A percentile compares a stretch with the other conserved stretches of the same genome.
These are phyloP conservation scores for Lutjanus erythropterus DNA, from an alignment of 2,113 vertebrate species.

Conservation along the genomic window DNA sequence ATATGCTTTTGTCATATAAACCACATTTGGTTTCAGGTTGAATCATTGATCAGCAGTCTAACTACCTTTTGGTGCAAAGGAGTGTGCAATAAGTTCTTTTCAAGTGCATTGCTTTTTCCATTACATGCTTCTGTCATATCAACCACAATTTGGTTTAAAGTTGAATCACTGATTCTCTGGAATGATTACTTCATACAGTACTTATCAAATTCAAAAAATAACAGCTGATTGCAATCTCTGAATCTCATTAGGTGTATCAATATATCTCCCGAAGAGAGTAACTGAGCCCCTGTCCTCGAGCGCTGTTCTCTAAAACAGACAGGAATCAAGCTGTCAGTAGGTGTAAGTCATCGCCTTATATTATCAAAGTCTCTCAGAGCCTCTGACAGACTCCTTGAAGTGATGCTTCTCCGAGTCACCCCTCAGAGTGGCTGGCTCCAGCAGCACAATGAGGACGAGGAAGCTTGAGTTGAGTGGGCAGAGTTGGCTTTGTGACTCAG, in stretches of 20 bases:
- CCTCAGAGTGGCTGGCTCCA: background rate
- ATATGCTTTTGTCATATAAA: background rate
- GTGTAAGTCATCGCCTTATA: background rate
- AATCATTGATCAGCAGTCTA: background rate
- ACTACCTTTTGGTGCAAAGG: background rate
- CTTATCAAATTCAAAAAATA: constrained; percentile 4
- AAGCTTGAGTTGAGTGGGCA: background rate
- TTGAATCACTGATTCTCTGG: background rate
- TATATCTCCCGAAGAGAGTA: background rate
- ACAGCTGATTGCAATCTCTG: background rate
- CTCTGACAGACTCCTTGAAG: constrained; percentile 23
- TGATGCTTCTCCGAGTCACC: background rate
- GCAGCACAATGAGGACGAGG: background rate
- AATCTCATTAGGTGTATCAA: background rate
- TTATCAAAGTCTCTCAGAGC: constrained; percentile 18
- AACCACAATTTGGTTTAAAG: background rate
- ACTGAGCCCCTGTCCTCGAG: constrained; percentile 1
- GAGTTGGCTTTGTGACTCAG: background rate
- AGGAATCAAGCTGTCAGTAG: constrained; percentile 12
- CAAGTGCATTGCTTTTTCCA: no score
- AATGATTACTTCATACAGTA: background rate
- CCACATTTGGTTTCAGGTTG: background rate
- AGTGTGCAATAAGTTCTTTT: background rate
- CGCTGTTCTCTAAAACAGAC: background rate
- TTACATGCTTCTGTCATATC: background rate